These are phyloP conservation scores for Tetramorium simillimum DNA, from an alignment of 1,140 invertebrate genomes.

Conservation along the genomic window DNA sequence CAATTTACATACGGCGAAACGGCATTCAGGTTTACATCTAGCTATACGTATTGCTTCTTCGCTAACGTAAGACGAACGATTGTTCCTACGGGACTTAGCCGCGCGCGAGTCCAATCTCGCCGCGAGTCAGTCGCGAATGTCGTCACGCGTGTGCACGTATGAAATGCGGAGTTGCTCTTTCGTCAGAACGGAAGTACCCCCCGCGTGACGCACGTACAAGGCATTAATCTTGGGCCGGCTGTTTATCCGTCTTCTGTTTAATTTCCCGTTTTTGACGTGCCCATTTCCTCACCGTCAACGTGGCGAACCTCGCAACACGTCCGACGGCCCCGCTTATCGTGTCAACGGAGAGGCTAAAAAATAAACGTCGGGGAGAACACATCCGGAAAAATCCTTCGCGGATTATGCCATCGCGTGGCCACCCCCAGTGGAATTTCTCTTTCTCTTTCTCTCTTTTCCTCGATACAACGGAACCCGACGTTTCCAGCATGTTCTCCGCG, in stretches of 20 bases:
- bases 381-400: slow-evolving; percentile 54
- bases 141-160: slow-evolving; percentile 12
- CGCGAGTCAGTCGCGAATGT: slow-evolving; percentile 10
- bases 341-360: slow-evolving; percentile 31
- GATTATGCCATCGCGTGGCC: slow-evolving; percentile 34
- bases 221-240: slow-evolving; percentile 78
- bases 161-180: slow-evolving; percentile 16
- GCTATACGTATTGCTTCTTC: neutral
- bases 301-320: neutral
- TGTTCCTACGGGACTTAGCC: neutral
- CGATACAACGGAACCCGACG: neutral
- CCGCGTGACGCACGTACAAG: slow-evolving; percentile 65
- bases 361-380: slow-evolving; percentile 14
- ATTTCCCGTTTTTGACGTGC: slow-evolving; percentile 81
- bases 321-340: slow-evolving; percentile 44
- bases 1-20: neutral
- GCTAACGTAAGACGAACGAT: neutral
- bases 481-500: slow-evolving; percentile 14
- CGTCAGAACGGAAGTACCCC: slow-evolving; percentile 39
- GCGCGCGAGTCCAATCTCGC: slow-evolving; percentile 55
- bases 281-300: slow-evolving; percentile 76
- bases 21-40: neutral
- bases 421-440: slow-evolving; percentile 7
- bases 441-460: neutral
- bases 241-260: slow-evolving; percentile 83